Percentiles rank a stretch among this genome's conserved stretches.
phyloP scores from a whole-genome alignment of 2,797 vertebrate species.

The Notamacropus eugenii region DNA sequence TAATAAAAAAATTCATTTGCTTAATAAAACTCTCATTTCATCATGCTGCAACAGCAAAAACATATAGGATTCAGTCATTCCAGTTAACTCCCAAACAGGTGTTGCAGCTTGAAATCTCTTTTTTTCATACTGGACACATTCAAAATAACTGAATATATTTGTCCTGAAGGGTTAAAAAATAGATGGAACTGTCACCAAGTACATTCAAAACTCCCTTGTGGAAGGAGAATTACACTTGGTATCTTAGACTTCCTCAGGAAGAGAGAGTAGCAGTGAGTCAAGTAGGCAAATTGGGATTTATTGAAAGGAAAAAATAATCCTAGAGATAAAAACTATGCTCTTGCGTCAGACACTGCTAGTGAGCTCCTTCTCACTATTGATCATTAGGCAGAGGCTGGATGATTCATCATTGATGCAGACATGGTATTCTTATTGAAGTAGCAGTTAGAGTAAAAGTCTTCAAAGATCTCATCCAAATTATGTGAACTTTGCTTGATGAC shows the following conservation, averaged over 20 bases:
- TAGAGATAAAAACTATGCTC: neutral
- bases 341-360: neutral
- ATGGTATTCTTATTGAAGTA: neutral
- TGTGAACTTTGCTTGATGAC: neutral
- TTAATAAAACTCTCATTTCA: neutral
- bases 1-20: neutral
- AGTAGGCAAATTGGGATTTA: neutral
- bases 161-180: neutral
- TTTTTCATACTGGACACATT: neutral
- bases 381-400: neutral
- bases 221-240: neutral
- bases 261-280: neutral
- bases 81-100: neutral
- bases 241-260: neutral
- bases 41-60: neutral
- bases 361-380: neutral
- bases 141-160: neutral
- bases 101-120: neutral
- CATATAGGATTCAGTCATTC: neutral
- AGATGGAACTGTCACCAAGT: neutral
- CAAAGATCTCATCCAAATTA: neutral
- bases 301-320: neutral
- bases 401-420: neutral
- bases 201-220: neutral
- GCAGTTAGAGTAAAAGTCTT: neutral